Conservation (phyloP, 2,888 invertebrate genomes). For the Aphodius sticticus region DNA sequence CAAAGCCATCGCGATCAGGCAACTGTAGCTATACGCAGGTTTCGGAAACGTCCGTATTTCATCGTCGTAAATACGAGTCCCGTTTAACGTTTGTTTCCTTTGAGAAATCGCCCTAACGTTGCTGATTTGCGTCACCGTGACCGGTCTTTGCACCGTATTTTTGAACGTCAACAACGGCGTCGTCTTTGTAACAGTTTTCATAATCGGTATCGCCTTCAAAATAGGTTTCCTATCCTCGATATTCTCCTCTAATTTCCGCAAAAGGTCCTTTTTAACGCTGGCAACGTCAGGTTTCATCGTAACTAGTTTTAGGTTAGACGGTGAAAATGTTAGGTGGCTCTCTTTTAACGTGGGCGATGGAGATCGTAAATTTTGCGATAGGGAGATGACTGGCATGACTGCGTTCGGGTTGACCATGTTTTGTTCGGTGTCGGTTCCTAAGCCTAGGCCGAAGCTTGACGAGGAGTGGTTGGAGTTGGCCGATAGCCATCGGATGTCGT, state of each 20-base stretch:
- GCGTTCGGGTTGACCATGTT: conserved; percentile 92
- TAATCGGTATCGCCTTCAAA: conserved; percentile 54
- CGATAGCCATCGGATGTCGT: conserved; percentile 66
- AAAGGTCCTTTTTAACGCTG: conserved; percentile 71
- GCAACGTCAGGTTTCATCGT: conserved; percentile 63
- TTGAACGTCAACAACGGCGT: conserved; percentile 51
- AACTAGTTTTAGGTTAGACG: conserved; percentile 72
- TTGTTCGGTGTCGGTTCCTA: conserved; percentile 72
- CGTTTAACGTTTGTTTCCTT: conserved; percentile 43
- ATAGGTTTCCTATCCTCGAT: conserved; percentile 51
- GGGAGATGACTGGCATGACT: conserved; percentile 81
- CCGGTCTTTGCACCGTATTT: conserved; percentile 50
- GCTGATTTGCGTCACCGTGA: conserved; percentile 52
- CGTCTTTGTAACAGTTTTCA: conserved; percentile 51
- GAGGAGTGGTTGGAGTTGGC: conserved; percentile 65
- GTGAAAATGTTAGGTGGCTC: conserved; percentile 77
- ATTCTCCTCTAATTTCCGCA: conserved; percentile 65
- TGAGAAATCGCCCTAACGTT: conserved; percentile 42
- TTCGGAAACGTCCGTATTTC: conserved; percentile 82
- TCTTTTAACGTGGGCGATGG: conserved; percentile 73
- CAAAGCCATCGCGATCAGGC: conserved; percentile 96
- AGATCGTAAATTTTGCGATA: conserved; percentile 59
- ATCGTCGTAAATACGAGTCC: conserved; percentile 56
- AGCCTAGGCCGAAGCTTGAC: conserved; percentile 73
- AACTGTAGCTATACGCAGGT: conserved; percentile 97